phyloP scores from a whole-genome alignment of 2,113 vertebrate genomes.

The Arothron firmamentum region DNA sequence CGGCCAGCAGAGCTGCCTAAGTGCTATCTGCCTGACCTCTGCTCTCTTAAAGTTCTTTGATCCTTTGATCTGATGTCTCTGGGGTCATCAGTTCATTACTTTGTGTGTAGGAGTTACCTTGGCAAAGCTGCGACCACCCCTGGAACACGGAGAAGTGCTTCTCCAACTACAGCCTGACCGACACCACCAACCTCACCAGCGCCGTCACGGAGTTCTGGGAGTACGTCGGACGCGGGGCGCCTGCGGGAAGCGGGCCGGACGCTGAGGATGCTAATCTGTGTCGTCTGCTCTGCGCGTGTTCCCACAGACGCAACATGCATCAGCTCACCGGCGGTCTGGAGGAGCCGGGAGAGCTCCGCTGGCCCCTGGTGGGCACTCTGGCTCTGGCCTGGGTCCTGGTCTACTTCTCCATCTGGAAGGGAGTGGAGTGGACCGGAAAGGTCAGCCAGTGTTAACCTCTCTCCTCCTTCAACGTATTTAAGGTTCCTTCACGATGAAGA shows the following conservation, averaged over 20 bases:
- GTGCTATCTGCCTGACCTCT: too few species aligned
- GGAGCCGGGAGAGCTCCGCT: conserved; percentile 80
- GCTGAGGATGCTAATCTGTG: background rate
- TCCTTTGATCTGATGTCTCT: too few species aligned
- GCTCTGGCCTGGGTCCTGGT: conserved; percentile 88
- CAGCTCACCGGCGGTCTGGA: conserved; percentile 81
- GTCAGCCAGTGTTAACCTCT: conserved; percentile 49
- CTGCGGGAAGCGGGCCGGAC: background rate
- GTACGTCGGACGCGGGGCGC: conserved; percentile 65
- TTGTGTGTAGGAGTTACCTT: conserved; percentile 78
- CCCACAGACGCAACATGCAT: conserved; percentile 85
- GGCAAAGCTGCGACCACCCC: conserved; percentile 84
- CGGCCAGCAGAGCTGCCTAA: background rate
- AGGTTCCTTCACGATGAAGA: too few species aligned
- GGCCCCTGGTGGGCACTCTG: conserved; percentile 85
- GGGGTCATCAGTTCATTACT: background rate
- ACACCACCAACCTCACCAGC: conserved; percentile 87
- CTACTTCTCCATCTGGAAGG: conserved; percentile 95
- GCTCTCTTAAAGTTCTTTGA: too few species aligned
- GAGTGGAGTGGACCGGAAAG: conserved; percentile 92
- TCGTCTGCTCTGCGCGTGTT: conserved; percentile 16
- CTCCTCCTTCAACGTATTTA: background rate
- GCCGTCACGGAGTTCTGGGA: conserved; percentile 92
- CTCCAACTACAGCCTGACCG: conserved; percentile 84
- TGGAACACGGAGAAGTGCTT: conserved; percentile 89